A percentile compares a stretch with the other conserved stretches of the same genome.
Conservation (phyloP, 2,113 vertebrate genomes). For the Corythoichthys intestinalis region DNA sequence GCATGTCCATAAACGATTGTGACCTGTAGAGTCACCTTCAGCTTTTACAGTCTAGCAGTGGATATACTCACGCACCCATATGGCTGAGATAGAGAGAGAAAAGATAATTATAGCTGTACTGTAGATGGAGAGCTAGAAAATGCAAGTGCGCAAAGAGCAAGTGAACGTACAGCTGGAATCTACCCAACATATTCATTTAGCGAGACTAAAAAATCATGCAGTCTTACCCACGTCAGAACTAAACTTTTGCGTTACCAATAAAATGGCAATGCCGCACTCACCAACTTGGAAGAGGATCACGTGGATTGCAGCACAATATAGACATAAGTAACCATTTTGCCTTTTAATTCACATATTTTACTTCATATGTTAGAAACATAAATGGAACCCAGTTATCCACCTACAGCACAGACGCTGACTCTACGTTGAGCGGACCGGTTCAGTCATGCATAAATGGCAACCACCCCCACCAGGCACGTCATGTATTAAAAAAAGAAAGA, state of each 20-base stretch:
- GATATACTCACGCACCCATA: slow-evolving; percentile 25
- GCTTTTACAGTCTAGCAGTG: slow-evolving; percentile 20
- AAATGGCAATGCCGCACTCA: slow-evolving; percentile 36
- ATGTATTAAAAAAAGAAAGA: slow-evolving; percentile 35
- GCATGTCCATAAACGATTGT: slow-evolving; percentile 5
- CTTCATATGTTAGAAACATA: slow-evolving; percentile 32
- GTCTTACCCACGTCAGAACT: slow-evolving; percentile 44
- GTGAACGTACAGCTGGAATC: slow-evolving; percentile 53
- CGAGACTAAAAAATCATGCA: slow-evolving; percentile 53
- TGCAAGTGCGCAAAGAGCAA: slow-evolving; percentile 39
- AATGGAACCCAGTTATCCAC: slow-evolving; percentile 38
- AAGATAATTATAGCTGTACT: slow-evolving; percentile 24
- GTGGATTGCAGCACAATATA: slow-evolving; percentile 25
- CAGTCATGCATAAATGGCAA: slow-evolving; percentile 68
- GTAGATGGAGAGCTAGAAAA: slow-evolving; percentile 33
- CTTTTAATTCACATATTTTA: slow-evolving; percentile 45
- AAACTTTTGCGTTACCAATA: slow-evolving; percentile 37
- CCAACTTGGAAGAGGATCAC: slow-evolving; percentile 41
- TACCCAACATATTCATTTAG: slow-evolving; percentile 57
- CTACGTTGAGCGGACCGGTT: slow-evolving; percentile 38
- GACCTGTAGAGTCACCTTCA: slow-evolving; percentile 18
- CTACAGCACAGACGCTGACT: slow-evolving; percentile 47
- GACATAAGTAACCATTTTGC: slow-evolving; percentile 20
- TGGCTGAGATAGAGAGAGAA: slow-evolving; percentile 16
- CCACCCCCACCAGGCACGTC: slow-evolving; percentile 46